Evolutionary conservation across 2,113 vertebrate genomes (phyloP), one percentile per base, ranked within the genome.

Genomic region (Erinaceus europaeus): DNA sequence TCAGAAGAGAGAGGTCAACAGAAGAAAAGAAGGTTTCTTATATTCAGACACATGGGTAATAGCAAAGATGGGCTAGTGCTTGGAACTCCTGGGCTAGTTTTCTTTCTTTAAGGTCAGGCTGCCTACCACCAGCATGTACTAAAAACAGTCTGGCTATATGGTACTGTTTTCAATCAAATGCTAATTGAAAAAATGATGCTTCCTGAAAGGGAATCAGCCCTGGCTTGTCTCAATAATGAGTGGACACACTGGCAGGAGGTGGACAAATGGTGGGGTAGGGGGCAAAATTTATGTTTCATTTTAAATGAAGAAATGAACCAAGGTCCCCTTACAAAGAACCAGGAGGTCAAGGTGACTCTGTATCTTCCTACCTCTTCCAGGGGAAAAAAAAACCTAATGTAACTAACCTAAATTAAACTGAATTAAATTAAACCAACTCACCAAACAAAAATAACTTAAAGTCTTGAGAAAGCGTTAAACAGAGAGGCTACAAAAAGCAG

Each of bases 281-380:
- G 20, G 38, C n/a, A 77, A 59, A 90, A 95, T 93, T 93, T 91
- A 94, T 81, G 68, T 84, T 20, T 93, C 32, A 77, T 88, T 94
- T 94, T 90, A 94, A 86, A 74, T 93, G 84, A 93, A 86, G 84
- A 94, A 94, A 94, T 91, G 86, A 95, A 80, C n/a, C 68, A 83
- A 53, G 13, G 25, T 68, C 9, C 20, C 77, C 57, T 91, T 77
- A 88, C 34, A 65, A 84, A 59, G 57, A 81, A 18, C 34, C 38
- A 9, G 17, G 42, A 27, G 13, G 29, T 91, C 73, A 88, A 86
- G 68, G 92, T 88, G 59, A 91, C 57, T 74, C 44, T 55, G 50
- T 80, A 44, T 88, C 68, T 50, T 83, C 34, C 59, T 74, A 68
- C 65, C 55, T 68, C 44, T 65, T 89, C 52, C 81, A 73, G 68